Base-by-base conservation (phyloP, 2,113 vertebrate genomes). In the Chamaea fasciata region DNA sequence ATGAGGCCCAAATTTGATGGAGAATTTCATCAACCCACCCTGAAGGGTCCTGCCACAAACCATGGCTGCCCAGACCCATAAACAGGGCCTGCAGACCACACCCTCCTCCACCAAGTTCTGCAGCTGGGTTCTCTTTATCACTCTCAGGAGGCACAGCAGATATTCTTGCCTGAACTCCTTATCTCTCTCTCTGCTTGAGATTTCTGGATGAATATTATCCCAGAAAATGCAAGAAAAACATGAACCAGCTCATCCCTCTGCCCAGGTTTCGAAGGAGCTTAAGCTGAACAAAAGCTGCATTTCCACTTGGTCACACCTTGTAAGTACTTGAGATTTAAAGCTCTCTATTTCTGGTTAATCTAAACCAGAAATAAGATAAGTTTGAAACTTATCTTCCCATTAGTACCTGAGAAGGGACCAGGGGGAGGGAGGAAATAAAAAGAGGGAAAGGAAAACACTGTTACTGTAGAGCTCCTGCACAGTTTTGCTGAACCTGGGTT, bases 221-320 rank as follows among this genome's bases (percentile, higher is more conserved):
- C 41, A 84, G 81, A 92, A 95, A 95, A 93, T 74, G 94, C 92
- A 96, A 69, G 92, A 94, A 95, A 96, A 96, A 95, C 89, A 94
- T 76, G 81, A 90, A 94, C 65, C 53, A 39, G 83, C 89, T 96
- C 95, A 95, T 96, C 79, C 76, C 37, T 81, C 75, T 71, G 75
- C 89, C 86, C 89, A 83, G 81, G 82, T 92, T 94, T 91, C 0
- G 15, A 70, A 95, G 80, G 60, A 89, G 92, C 94, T 97, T 97
- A 97, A 90, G 87, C 75, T 35, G 81, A 97, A 97, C 95, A 96
- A 96, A 97, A 92, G 92, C 91, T 95, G 91, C 75, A 95, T 97
- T 97, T 97, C 94, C 89, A 95, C 92, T 96, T 97, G 95, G 95
- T 97, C 97, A 97, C 94, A 95, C 95, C 96, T 96, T 94, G 92